These are phyloP conservation scores for Leptinotarsa rubiginosa DNA, from an alignment of 2,888 invertebrate genomes.

Conservation along the genomic window DNA sequence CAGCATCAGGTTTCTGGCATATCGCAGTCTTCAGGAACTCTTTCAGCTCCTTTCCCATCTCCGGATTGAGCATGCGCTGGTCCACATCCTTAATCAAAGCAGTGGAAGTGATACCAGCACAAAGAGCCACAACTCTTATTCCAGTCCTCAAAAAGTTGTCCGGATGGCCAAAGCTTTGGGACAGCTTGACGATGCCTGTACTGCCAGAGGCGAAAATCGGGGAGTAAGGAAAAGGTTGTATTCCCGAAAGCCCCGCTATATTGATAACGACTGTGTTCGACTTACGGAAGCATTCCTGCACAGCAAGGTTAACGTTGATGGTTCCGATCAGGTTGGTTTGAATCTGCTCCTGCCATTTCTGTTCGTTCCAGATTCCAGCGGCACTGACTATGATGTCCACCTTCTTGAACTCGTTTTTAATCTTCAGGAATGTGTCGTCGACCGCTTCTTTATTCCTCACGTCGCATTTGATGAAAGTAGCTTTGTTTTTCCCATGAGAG, in stretches of 20 bases:
- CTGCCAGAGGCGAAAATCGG: slow-evolving; percentile 67
- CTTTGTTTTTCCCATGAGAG: slow-evolving; percentile 58
- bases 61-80: slow-evolving; percentile 51
- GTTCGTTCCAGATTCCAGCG: slow-evolving; percentile 60
- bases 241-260: slow-evolving; percentile 67
- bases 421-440: slow-evolving; percentile 49
- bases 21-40: slow-evolving; percentile 46
- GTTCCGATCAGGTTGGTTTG: slow-evolving; percentile 60
- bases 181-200: slow-evolving; percentile 61
- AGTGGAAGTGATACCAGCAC: slow-evolving; percentile 64
- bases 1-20: slow-evolving; percentile 57
- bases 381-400: slow-evolving; percentile 58
- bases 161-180: slow-evolving; percentile 60
- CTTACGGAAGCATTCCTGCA: slow-evolving; percentile 22
- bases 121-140: slow-evolving; percentile 62
- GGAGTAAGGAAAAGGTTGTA: slow-evolving; percentile 64
- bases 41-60: slow-evolving; percentile 50
- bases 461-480: slow-evolving; percentile 60
- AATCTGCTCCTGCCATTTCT: slow-evolving; percentile 61
- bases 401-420: slow-evolving; percentile 34
- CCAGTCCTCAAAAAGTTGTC: slow-evolving; percentile 59
- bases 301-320: slow-evolving; percentile 36
- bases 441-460: slow-evolving; percentile 58
- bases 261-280: slow-evolving; percentile 70
- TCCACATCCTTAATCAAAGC: slow-evolving; percentile 56